Percentiles rank a stretch among this genome's conserved stretches.
phyloP scores from a whole-genome alignment of 2,888 invertebrate genomes.

The Trissoscelio sp. region DNA sequence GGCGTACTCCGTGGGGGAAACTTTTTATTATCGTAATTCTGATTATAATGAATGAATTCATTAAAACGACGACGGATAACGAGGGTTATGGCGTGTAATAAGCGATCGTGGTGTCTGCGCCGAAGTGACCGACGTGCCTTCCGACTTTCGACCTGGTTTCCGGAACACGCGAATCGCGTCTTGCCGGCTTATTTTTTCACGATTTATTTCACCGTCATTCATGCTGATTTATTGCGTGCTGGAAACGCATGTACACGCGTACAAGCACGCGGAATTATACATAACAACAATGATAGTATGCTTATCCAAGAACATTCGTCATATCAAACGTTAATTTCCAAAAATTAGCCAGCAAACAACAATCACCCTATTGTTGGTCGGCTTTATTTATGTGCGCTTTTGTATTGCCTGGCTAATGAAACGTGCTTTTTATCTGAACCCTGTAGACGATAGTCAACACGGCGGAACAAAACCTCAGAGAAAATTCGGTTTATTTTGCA shows the following conservation, averaged over 20 bases:
- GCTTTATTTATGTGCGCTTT: slow-evolving; percentile 18
- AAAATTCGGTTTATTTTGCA: slow-evolving; percentile 18
- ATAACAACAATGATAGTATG: slow-evolving; percentile 32
- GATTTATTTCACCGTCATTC: slow-evolving; percentile 56
- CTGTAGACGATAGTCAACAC: slow-evolving; percentile 30
- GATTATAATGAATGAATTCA: slow-evolving; percentile 16
- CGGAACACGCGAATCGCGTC: slow-evolving; percentile 48
- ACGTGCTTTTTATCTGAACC: slow-evolving; percentile 30
- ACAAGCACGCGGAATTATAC: slow-evolving; percentile 11
- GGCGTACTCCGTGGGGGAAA: background rate
- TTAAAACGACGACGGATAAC: background rate
- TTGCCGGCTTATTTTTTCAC: slow-evolving; percentile 45
- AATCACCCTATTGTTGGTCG: slow-evolving; percentile 4
- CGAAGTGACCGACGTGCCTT: slow-evolving; percentile 37
- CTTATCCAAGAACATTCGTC: slow-evolving; percentile 20
- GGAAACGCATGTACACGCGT: slow-evolving; percentile 8
- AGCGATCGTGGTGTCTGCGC: slow-evolving; percentile 3
- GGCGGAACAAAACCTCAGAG: slow-evolving; percentile 5
- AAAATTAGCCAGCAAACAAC: slow-evolving; percentile 30
- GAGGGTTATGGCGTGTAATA: slow-evolving; percentile 10
- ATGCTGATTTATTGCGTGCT: slow-evolving; percentile 34
- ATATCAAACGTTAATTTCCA: slow-evolving; percentile 30
- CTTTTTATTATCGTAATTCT: slow-evolving; percentile 3
- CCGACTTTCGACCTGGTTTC: slow-evolving; percentile 17
- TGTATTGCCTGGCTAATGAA: slow-evolving; percentile 17